Conservation (phyloP, 2,888 invertebrate species). For the Drosophila atripex region DNA sequence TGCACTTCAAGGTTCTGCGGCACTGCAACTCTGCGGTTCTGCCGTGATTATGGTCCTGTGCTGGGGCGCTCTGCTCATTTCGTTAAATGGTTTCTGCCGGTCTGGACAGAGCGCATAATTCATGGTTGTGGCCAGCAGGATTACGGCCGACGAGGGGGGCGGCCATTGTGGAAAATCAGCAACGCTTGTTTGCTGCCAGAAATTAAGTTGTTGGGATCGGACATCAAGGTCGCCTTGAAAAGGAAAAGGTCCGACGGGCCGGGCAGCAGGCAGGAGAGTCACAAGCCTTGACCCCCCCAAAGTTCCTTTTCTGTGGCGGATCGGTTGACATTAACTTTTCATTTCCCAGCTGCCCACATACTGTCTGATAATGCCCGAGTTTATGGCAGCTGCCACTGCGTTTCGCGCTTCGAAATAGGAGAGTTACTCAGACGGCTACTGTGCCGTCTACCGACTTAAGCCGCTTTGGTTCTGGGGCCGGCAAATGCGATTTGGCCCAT, state of each 20-base stretch:
- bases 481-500: conserved; percentile 75
- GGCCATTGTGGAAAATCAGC: conserved; percentile 73
- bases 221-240: conserved; percentile 63
- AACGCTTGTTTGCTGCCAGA: conserved; percentile 70
- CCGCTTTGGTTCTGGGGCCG: conserved; percentile 74
- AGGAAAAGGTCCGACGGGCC: conserved; percentile 18
- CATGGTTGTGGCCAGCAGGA: conserved; percentile 68
- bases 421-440: conserved; percentile 59
- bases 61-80: conserved; percentile 53
- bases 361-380: conserved; percentile 58
- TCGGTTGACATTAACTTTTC: conserved; percentile 40
- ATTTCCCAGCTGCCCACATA: conserved; percentile 58
- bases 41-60: conserved; percentile 59
- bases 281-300: conserved; percentile 67
- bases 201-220: conserved; percentile 74
- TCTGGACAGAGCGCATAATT: conserved; percentile 58
- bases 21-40: conserved; percentile 35
- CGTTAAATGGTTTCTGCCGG: conserved; percentile 68
- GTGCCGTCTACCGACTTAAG: conserved; percentile 64
- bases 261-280: not conserved
- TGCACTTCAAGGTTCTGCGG: conserved; percentile 75
- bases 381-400: conserved; percentile 67
- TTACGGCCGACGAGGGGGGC: conserved; percentile 58
- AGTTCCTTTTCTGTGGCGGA: not conserved
- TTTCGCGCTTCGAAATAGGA: conserved; percentile 70